Evolutionary conservation across 2,888 invertebrate species (phyloP).

Genomic region (Rhagonycha lutea): DNA sequence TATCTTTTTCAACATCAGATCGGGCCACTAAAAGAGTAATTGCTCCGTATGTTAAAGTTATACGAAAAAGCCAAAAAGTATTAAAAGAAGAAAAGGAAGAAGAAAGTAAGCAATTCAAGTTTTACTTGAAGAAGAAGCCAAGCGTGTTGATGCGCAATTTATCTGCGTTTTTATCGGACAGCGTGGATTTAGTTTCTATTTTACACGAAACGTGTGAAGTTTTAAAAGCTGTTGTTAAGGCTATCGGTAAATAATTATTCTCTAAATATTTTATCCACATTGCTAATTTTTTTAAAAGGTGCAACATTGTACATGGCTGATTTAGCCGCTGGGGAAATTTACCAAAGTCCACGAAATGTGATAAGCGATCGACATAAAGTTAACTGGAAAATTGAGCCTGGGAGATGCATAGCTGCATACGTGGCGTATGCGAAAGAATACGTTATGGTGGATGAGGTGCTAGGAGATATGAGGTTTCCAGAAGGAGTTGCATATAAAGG

Average conservation of each 20-base stretch:
- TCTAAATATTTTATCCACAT: neutral
- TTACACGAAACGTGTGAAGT: constrained; percentile 63
- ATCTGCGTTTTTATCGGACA: constrained; percentile 59
- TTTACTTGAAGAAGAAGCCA: constrained; percentile 51
- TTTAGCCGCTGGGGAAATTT: constrained; percentile 59
- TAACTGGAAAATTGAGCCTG: constrained; percentile 62
- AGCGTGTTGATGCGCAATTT: constrained; percentile 49
- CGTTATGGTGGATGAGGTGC: constrained; percentile 60
- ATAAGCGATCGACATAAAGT: constrained; percentile 60
- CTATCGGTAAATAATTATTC: constrained; percentile 54
- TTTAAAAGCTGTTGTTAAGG: constrained; percentile 60
- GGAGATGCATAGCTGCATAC: constrained; percentile 61
- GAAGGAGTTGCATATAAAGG: constrained; percentile 61
- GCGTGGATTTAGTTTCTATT: constrained; percentile 60
- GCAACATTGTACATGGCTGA: constrained; percentile 64
- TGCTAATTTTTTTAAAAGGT: constrained; percentile 50
- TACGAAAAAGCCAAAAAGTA: constrained; percentile 43
- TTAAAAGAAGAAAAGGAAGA: constrained; percentile 37
- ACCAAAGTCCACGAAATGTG: constrained; percentile 58
- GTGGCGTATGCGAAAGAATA: constrained; percentile 62
- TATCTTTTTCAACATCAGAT: constrained; percentile 57
- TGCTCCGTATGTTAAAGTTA: constrained; percentile 60
- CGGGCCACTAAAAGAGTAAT: constrained; percentile 63
- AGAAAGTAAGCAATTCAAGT: constrained; percentile 44
- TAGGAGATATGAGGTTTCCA: constrained; percentile 61